Base-by-base conservation (phyloP, 1,140 invertebrate genomes). In the Pectinophora gossypiella region DNA sequence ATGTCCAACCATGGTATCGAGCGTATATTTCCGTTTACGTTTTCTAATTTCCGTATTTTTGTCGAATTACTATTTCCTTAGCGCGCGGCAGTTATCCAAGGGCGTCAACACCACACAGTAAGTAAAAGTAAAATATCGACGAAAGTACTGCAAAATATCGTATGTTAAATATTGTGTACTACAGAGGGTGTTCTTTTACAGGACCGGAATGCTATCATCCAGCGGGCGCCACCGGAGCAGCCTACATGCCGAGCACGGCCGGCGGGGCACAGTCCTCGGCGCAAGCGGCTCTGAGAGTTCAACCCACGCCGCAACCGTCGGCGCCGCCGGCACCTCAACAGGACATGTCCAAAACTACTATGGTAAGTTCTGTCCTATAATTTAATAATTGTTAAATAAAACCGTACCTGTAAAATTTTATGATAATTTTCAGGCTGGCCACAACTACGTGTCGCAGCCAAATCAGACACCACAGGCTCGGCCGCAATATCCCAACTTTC, bases 81-180 rank as follows among this genome's bases (percentile, higher is more conserved):
- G 64, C 72, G 54, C 46, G 19, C 27, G 45, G 47, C 82, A 86
- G 82, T 73, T 86, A 86, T 76, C 80, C 82, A 68, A 69, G 82
- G 72, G 80, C 76, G 54, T 80, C 82, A 61, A 86, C 82, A 76
- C 82, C 82, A 73, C 82, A 84, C 64, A 79, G 80, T 86, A 66
- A 86, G 82, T 85, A 59, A 21, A 22, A n/a, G n/a, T n/a, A n/a
- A n/a, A n/a, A n/a, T n/a, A n/a, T n/a, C n/a, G n/a, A n/a, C n/a
- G n/a, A n/a, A n/a, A n/a, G n/a, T n/a, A n/a, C n/a, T n/a, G n/a
- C n/a, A n/a, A n/a, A n/a, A n/a, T n/a, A n/a, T n/a, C n/a, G n/a
- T n/a, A n/a, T n/a, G n/a, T n/a, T n/a, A n/a, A n/a, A n/a, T n/a
- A n/a, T n/a, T n/a, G n/a, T n/a, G n/a, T n/a, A n/a, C n/a, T n/a